phyloP scores from a whole-genome alignment of 1,140 invertebrate species.

The Tribolium madens region DNA sequence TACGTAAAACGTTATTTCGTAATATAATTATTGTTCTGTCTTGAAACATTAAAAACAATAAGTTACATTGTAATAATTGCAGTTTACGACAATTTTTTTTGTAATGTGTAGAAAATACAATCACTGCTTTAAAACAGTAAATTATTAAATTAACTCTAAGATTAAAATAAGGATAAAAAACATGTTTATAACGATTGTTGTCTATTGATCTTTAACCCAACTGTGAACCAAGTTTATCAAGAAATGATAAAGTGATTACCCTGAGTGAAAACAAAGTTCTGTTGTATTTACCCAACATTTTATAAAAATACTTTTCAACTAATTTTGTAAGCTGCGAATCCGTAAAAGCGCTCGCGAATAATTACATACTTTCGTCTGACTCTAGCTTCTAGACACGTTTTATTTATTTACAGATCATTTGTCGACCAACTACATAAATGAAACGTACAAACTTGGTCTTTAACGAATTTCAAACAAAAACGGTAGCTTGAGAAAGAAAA shows the following conservation, averaged over 20 bases:
- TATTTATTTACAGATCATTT: constrained; percentile 34
- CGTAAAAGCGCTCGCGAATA: background rate
- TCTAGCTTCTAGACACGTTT: constrained; percentile 1
- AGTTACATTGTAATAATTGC: too few species aligned
- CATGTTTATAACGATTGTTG: background rate
- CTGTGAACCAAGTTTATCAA: background rate
- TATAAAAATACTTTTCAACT: background rate
- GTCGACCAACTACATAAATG: constrained; percentile 23
- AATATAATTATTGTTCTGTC: background rate
- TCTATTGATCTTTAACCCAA: background rate
- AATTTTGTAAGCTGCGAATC: background rate
- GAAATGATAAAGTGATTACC: background rate
- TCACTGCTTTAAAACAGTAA: too few species aligned
- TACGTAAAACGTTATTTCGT: background rate
- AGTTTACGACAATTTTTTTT: too few species aligned
- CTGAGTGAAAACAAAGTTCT: background rate
- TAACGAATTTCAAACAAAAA: constrained; percentile 35
- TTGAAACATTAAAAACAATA: background rate
- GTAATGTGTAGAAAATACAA: too few species aligned
- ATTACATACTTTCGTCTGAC: background rate
- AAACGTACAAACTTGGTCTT: constrained; percentile 13
- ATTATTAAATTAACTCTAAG: too few species aligned
- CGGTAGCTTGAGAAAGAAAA: constrained; percentile 7
- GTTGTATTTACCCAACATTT: background rate
- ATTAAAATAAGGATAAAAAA: background rate